phyloP scores from a whole-genome alignment of 2,797 vertebrate genomes.

The Aeoliscus strigatus region DNA sequence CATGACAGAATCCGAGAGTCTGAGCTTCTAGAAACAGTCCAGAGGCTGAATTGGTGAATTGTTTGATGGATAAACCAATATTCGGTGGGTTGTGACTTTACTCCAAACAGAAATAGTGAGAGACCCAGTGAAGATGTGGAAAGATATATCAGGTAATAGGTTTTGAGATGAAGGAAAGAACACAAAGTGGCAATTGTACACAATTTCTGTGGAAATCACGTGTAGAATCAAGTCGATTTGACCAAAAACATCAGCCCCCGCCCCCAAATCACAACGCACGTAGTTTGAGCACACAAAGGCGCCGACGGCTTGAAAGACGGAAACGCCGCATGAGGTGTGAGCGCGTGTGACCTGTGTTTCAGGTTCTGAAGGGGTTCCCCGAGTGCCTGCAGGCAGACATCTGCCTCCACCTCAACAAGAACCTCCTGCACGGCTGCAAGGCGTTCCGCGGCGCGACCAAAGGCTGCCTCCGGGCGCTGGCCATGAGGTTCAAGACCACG shows the following conservation, averaged over 20 bases:
- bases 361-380: conserved; percentile 98
- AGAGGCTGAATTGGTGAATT: no score
- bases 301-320: no score
- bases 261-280: conserved; percentile 11
- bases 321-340: no score
- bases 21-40: no score
- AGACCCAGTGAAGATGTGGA: no score
- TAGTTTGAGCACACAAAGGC: no score
- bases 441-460: conserved; percentile 91
- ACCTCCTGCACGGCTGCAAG: conserved; percentile 90
- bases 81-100: no score
- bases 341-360: conserved; percentile 38
- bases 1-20: no score
- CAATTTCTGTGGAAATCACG: conserved; percentile 37
- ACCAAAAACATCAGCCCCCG: conserved; percentile 8
- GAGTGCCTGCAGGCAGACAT: no score
- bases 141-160: no score
- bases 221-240: conserved; percentile 26
- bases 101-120: no score
- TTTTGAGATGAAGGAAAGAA: conserved; percentile 71
- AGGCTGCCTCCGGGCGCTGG: conserved; percentile 94
- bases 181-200: conserved; percentile 68
- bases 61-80: no score
- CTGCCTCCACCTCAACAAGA: conserved; percentile 97
- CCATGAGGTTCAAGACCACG: conserved; percentile 98